phyloP scores from a whole-genome alignment of 23 tunicate genomes.

The Pegea sp. region DNA sequence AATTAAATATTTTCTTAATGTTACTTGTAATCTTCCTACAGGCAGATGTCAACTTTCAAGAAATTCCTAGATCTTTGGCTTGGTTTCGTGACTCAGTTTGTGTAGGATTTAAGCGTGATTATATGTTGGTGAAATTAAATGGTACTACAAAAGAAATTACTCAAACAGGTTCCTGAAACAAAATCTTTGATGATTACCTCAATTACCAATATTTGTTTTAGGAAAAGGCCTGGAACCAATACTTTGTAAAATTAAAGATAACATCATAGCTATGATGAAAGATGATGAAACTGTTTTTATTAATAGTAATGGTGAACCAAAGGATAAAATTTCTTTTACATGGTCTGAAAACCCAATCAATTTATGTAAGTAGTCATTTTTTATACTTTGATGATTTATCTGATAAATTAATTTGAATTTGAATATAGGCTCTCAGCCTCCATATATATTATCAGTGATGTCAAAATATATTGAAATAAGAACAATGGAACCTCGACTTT shows the following conservation, averaged over 20 bases:
- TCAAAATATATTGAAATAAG: constrained; percentile 64
- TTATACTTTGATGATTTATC: neutral
- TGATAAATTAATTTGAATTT: neutral
- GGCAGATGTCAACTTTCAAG: constrained; percentile 48
- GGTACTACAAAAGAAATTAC: constrained; percentile 24
- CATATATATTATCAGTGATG: constrained; percentile 43
- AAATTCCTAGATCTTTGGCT: constrained; percentile 46
- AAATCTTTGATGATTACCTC: neutral
- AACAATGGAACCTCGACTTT: constrained; percentile 38
- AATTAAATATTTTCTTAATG: too few species aligned
- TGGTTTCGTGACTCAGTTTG: constrained; percentile 83
- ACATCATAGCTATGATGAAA: constrained; percentile 33
- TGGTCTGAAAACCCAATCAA: constrained; percentile 53
- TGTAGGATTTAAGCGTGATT: constrained; percentile 69
- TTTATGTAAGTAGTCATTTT: constrained; percentile 10
- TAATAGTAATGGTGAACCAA: constrained; percentile 33
- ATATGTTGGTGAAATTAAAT: constrained; percentile 27
- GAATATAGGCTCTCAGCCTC: constrained; percentile 42
- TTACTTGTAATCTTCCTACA: too few species aligned
- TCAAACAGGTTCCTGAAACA: constrained; percentile 72
- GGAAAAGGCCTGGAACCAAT: constrained; percentile 75
- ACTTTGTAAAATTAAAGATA: constrained; percentile 19
- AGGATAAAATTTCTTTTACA: constrained; percentile 23
- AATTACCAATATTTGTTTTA: constrained; percentile 3
- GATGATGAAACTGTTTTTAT: constrained; percentile 57